phyloP scores from a whole-genome alignment of 2,888 invertebrate species.

The Dione vanillae region DNA sequence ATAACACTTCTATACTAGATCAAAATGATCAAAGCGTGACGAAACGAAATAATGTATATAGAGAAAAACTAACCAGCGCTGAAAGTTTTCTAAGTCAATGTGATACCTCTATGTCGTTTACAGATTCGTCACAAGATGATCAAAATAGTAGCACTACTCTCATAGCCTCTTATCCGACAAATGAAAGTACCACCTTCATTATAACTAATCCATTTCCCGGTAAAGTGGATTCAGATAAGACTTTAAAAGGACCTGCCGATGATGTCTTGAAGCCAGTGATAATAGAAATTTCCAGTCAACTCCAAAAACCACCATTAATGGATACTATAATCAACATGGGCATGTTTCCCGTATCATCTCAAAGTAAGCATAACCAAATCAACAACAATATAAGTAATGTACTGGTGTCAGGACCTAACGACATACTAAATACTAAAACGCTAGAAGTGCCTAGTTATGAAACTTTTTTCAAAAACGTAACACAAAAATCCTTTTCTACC shows the following conservation, averaged over 20 bases:
- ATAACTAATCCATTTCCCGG: constrained; percentile 58
- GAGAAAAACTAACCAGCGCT: constrained; percentile 49
- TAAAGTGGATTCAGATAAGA: constrained; percentile 50
- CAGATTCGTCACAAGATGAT: constrained; percentile 39
- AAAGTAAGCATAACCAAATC: constrained; percentile 5
- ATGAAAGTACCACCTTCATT: constrained; percentile 52
- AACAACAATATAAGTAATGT: constrained; percentile 36
- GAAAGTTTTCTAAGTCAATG: constrained; percentile 47
- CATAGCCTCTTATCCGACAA: constrained; percentile 44
- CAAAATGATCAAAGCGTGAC: constrained; percentile 36
- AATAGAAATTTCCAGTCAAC: constrained; percentile 17
- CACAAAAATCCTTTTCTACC: constrained; percentile 53
- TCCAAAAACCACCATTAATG: constrained; percentile 47
- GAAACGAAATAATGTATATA: constrained; percentile 39
- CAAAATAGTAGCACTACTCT: constrained; percentile 52
- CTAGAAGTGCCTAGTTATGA: constrained; percentile 45
- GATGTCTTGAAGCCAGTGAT: constrained; percentile 12
- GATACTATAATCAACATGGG: constrained; percentile 58
- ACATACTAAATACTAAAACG: constrained; percentile 41
- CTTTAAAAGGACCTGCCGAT: constrained; percentile 49
- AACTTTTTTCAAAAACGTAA: constrained; percentile 49
- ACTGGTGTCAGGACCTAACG: constrained; percentile 41
- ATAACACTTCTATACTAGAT: constrained; percentile 47
- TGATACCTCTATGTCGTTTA: constrained; percentile 34
- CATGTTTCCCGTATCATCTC: constrained; percentile 49